Evolutionary conservation across 2,113 vertebrate species (phyloP), one percentile per base, ranked within the genome.

Genomic region (Tachuris rubrigastra): DNA sequence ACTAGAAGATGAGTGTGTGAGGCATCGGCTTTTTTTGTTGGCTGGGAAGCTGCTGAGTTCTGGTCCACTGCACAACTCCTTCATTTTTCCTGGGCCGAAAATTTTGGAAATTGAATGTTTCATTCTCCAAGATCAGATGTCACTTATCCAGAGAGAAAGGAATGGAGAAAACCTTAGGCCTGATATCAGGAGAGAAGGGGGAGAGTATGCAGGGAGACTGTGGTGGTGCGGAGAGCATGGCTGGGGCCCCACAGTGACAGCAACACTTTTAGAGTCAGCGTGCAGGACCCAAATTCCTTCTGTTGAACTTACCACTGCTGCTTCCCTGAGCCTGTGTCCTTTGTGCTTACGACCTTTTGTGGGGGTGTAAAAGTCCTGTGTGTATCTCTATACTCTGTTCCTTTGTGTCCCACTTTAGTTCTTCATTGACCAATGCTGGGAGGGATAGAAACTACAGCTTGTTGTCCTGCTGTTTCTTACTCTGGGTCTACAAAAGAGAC

Each of bases 181-280:
- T 65, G 22, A 37, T 27, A 25, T 12, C 24, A 63, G 22, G 14
- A 83, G 13, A 80, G 9, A 39, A 59, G 35, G 7, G 20, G 9
- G 14, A 80, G 35, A 35, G 8, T 1, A 0, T 41, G 9, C 1
- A 4, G 39, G 41, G 62, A 77, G 5, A 4, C 24, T 63, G 27
- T 2, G 5, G 52, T n/a, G 7, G 35, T n/a, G 16, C 0, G 1
- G 37, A 35, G 25, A 62, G 12, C 0, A 1, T 2, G 2, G 3
- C 44, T 59, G 31, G 24, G 30, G 5, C 0, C 9, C 28, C 5
- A 14, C 27, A 13, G 11, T 7, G 12, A 4, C 42, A 87, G n/a
- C 1, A 1, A 8, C 4, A 5, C 25, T 88, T 83, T 31, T 55
- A 17, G 15, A 2, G 21, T 67, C 30, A 5, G 18, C 82, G 11